phyloP scores from a whole-genome alignment of 1,140 invertebrate genomes.

The Megalonaias nervosa region DNA sequence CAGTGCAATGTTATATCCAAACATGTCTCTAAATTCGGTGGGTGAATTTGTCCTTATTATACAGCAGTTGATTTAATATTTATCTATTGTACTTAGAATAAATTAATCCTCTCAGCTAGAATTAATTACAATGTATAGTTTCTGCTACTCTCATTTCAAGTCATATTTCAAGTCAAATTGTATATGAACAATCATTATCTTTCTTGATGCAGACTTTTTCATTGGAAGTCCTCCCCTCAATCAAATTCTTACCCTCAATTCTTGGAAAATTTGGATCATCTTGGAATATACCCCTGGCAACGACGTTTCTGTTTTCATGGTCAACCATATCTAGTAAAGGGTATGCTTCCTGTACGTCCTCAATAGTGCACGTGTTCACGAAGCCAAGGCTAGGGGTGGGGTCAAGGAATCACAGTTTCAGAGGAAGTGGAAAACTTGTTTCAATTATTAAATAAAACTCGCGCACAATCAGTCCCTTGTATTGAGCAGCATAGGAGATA shows the following conservation, averaged over 20 bases:
- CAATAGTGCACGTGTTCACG: slow-evolving; percentile 77
- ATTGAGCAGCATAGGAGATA: too few relatives aligned
- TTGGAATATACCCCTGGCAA: slow-evolving; percentile 60
- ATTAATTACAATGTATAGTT: too few relatives aligned
- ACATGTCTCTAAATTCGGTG: neutral
- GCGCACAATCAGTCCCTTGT: too few relatives aligned
- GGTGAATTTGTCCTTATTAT: too few relatives aligned
- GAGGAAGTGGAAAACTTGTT: too few relatives aligned
- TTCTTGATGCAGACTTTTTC: neutral
- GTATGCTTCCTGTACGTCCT: slow-evolving; percentile 77
- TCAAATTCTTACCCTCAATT: slow-evolving; percentile 66
- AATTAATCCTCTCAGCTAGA: too few relatives aligned
- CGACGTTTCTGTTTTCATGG: slow-evolving; percentile 74
- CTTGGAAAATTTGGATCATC: slow-evolving; percentile 71
- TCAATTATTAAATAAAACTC: too few relatives aligned
- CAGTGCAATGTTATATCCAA: neutral
- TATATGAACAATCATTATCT: too few relatives aligned
- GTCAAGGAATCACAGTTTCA: slow-evolving; percentile 32
- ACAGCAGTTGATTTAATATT: too few relatives aligned
- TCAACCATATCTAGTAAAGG: slow-evolving; percentile 82
- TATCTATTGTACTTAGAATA: too few relatives aligned
- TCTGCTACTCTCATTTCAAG: too few relatives aligned
- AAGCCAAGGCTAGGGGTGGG: slow-evolving; percentile 77
- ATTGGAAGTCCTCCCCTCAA: neutral
- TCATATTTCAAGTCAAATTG: neutral